Percentiles rank a stretch among this genome's conserved stretches.
phyloP scores from a whole-genome alignment of 2,797 vertebrate genomes.

The Danio jaintianensis region DNA sequence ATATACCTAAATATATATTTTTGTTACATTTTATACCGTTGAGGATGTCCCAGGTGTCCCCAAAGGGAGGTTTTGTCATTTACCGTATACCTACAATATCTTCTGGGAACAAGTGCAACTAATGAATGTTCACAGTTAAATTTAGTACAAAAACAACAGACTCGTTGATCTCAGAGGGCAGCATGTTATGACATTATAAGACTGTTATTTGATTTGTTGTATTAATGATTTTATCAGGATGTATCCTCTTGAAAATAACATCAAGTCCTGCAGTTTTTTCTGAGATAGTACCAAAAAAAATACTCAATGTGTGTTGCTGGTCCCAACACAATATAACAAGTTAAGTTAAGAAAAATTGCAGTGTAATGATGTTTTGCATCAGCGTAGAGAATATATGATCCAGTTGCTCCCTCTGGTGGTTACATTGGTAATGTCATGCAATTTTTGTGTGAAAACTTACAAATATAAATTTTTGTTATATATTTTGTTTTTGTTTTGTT shows the following conservation, averaged over 20 bases:
- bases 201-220: slow-evolving; percentile 13
- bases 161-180: not conserved
- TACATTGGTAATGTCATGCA: not conserved
- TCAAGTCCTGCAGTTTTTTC: not conserved
- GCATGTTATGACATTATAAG: not conserved
- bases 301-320: not conserved
- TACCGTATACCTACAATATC: not conserved
- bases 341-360: not conserved
- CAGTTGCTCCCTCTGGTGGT: slow-evolving; percentile 42
- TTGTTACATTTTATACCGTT: not conserved
- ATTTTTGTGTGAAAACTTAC: not conserved
- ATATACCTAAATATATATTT: not conserved
- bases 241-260: not conserved
- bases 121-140: not conserved
- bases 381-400: not conserved
- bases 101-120: not conserved
- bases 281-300: not conserved
- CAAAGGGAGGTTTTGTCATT: not conserved
- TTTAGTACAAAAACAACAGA: slow-evolving; percentile 17
- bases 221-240: not conserved
- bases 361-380: not conserved
- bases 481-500: too few species aligned
- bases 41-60: not conserved
- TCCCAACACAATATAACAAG: not conserved
- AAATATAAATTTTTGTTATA: too few species aligned